Evolutionary conservation across 2,113 vertebrate genomes (phyloP), one percentile per base, ranked within the genome.

Genomic region (Chionomys nivalis): DNA sequence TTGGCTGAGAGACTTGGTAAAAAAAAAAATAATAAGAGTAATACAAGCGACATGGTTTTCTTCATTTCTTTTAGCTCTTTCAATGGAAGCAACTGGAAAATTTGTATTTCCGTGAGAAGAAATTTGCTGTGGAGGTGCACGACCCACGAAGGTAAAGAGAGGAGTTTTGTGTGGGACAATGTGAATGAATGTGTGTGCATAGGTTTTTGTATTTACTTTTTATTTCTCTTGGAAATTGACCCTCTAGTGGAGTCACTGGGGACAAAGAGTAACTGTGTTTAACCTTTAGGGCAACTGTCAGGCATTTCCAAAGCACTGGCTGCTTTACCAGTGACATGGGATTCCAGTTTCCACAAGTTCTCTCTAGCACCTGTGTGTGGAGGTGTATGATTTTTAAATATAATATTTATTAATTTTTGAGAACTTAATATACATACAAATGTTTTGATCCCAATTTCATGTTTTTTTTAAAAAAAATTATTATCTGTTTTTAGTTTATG

Each of bases 21-120:
- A 81, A 87, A 14, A 52, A 52, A 11, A 14, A 55, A 55, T 0
- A 91, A 11, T 36, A 44, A 65, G 58, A 55, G 17, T 82, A 61
- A 93, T 58, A 52, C 55, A 89, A 78, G 14, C 19, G 65, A 2
- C 66, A 12, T 33, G 76, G 28, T 14, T 36, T 89, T 0, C 95
- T 0, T 89, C 0, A 65, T 96, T 47, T 63, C 11, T 97, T 94
- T 5, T 98, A 99, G 99, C 98, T 99, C 97, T 99, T 99, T 98
- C 99, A 99, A 97, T 99, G 99, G 99, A 99, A 99, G 94, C 99
- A 99, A 98, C 98, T 99, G 97, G 99, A 99, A 98, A 99, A 99
- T 93, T 98, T 99, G 96, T 99, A 99, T 98, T 99, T 99, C 98
- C 99, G 99, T 70, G 99, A 99, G 97, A 99, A 99, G 98, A 99